Percentiles rank a stretch among this genome's conserved stretches.
These are phyloP conservation scores for Lontra canadensis DNA, from an alignment of 2,113 vertebrate genomes.

Conservation along the genomic window DNA sequence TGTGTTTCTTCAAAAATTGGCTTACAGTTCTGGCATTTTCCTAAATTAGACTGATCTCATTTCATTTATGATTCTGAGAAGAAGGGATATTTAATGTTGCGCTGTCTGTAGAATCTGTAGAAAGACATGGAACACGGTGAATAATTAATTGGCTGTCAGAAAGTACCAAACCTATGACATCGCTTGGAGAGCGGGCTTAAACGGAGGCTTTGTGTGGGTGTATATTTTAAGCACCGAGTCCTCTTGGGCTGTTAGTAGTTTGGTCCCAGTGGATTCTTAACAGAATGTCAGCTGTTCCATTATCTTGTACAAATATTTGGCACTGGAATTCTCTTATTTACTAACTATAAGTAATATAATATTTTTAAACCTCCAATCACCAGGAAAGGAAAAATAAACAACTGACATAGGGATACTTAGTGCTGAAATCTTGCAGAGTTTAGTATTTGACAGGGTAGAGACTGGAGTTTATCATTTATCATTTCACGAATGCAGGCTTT, in stretches of 20 bases:
- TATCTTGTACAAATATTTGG: constrained; percentile 84
- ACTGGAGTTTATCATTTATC: constrained; percentile 76
- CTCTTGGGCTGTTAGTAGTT: constrained; percentile 63
- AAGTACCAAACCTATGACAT: not conserved
- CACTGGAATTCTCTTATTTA: constrained; percentile 80
- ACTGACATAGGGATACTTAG: constrained; percentile 62
- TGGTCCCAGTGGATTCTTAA: constrained; percentile 58
- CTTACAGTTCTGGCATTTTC: not conserved
- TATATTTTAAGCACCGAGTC: constrained; percentile 18
- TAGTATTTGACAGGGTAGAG: constrained; percentile 62
- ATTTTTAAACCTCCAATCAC: constrained; percentile 75
- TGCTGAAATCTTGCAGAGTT: constrained; percentile 54
- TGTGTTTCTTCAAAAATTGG: constrained; percentile 6
- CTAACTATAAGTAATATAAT: constrained; percentile 79
- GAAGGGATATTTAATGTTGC: not conserved
- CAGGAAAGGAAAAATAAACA: constrained; percentile 75
- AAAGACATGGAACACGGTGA: not conserved
- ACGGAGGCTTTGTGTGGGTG: not conserved
- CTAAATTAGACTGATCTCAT: not conserved
- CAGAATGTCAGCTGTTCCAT: constrained; percentile 75
- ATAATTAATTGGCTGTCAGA: not conserved
- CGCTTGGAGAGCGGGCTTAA: not conserved
- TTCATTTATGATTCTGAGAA: not conserved
- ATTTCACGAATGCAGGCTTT: constrained; percentile 61
- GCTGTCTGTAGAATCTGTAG: not conserved